These are phyloP conservation scores for Standfussiana lucernea DNA, from an alignment of 2,888 invertebrate genomes.

Conservation along the genomic window DNA sequence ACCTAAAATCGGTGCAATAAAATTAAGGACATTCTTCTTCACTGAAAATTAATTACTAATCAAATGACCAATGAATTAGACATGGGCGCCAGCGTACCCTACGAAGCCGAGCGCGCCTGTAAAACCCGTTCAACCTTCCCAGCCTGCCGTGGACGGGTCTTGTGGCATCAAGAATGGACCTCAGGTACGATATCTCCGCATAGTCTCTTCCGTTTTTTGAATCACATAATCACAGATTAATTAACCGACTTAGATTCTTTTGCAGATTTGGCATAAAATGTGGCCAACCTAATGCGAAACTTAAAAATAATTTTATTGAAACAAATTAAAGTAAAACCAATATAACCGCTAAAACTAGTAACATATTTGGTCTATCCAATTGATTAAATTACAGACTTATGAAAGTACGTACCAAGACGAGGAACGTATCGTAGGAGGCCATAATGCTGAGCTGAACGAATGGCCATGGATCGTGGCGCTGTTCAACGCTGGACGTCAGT, in stretches of 20 bases:
- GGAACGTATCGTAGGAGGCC: slow-evolving; percentile 96
- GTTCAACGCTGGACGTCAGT: slow-evolving; percentile 95
- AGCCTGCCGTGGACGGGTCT: slow-evolving; percentile 82
- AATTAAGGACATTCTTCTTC: background rate
- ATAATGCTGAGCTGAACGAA: slow-evolving; percentile 94
- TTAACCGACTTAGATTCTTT: background rate
- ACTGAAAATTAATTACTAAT: slow-evolving; percentile 11
- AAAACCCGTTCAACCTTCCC: slow-evolving; percentile 68
- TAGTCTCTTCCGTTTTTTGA: background rate
- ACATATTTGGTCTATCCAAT: background rate
- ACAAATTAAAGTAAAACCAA: background rate
- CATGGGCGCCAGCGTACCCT: slow-evolving; percentile 90
- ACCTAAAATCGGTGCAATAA: background rate
- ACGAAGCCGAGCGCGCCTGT: slow-evolving; percentile 73
- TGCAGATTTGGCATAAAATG: background rate
- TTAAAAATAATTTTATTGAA: background rate
- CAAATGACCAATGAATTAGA: slow-evolving; percentile 62
- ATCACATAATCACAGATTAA: background rate
- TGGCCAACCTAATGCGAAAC: background rate
- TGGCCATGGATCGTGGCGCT: slow-evolving; percentile 97
- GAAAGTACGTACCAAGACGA: slow-evolving; percentile 91
- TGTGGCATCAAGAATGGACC: slow-evolving; percentile 96
- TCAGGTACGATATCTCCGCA: slow-evolving; percentile 80
- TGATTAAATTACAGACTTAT: slow-evolving; percentile 74
- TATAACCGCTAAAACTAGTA: background rate